Evolutionary conservation across 2,888 invertebrate species (phyloP), one percentile per base, ranked within the genome.

Genomic region (Habroteleia sp.): DNA sequence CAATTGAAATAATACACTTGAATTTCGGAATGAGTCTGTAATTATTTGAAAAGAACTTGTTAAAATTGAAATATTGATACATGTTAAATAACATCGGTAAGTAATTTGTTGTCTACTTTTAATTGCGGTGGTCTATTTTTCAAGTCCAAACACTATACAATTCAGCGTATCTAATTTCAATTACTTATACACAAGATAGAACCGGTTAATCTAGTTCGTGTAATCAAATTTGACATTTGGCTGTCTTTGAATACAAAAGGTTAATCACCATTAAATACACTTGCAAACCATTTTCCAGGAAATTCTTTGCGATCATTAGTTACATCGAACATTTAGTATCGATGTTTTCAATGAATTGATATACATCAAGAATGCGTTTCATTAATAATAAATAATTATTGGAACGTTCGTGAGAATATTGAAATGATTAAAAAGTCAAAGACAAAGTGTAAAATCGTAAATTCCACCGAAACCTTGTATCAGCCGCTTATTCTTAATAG

Each of bases 211-310:
- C 58, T 50, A 33, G 48, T 27, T 50, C 41, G 35, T 14, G 58
- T 50, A 68, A 58, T 58, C 68, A 58, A 58, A 31, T 68, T 50
- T 68, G 68, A 68, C 68, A 58, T 68, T 68, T 23, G 68, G 14
- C 50, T 33, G 29, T 58, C 33, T 37, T 48, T 13, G 10, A 35
- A 16, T 48, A 56, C 48, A 66, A 58, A 68, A 68, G 58, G 68
- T 58, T 68, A 50, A 68, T 68, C 58, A 14, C 50, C 33, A 11
- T 25, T 48, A 29, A 50, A 68, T 56, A 48, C 58, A 50, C 58
- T 68, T 58, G 25, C 39, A 48, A 56, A 56, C 56, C 58, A 35
- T 48, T 56, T 68, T 68, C 58, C 58, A 25, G 68, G 58, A 68
- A 65, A 58, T 56, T 48, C 68, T 50, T 48, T 7, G 31, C 8